Base-by-base conservation (phyloP, 1,140 invertebrate species). In the roundworm (Caenorhabditis elegans) region DNA sequence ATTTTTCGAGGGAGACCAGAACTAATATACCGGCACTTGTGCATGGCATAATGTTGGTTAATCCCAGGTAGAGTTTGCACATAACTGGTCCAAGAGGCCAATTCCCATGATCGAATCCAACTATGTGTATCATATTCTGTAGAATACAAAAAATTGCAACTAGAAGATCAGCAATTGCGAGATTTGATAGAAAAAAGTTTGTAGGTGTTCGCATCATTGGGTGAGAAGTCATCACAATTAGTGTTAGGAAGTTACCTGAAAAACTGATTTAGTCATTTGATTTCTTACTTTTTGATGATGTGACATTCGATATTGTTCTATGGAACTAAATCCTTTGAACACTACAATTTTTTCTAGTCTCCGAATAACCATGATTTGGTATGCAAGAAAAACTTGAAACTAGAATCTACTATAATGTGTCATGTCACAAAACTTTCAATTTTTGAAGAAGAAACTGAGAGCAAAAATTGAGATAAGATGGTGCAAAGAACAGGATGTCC, bases 121-220 rank as follows among this genome's bases (percentile, higher is more conserved):
- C 84, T n/a, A 88, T 82, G 53, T 88, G 87, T 39, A 89, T 84
- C 87, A 89, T 88, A 70, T 88, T 88, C 76, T 88, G 88, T 17
- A 88, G 79, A 43, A 88, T 88, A 60, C 87, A 87, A 78, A 87
- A 87, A 46, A 87, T 70, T 0, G 86, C 79, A 13, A 87, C 87
- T 8, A 89, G 80, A 15, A 88, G 78, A 75, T 88, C 87, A 28
- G 87, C 87, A 17, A 86, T 78, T 11, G 87, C 87, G 13, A 86
- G 79, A 75, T 86, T 86, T 8, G 43, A 79, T 19, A 86, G 70
- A 60, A 86, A 86, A 24, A 86, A 86, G 53, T 86, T 86, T 8
- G 86, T 86, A 1, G 86, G 76, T 39, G 86, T 86, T 22, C 86
- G 26, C 86, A 86, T 86, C 24, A 76, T 53, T 11, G 82, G 86